Percentiles rank a stretch among this genome's conserved stretches.
Evolutionary conservation across 2,113 vertebrate genomes (phyloP).

Genomic region (Orycteropus afer): DNA sequence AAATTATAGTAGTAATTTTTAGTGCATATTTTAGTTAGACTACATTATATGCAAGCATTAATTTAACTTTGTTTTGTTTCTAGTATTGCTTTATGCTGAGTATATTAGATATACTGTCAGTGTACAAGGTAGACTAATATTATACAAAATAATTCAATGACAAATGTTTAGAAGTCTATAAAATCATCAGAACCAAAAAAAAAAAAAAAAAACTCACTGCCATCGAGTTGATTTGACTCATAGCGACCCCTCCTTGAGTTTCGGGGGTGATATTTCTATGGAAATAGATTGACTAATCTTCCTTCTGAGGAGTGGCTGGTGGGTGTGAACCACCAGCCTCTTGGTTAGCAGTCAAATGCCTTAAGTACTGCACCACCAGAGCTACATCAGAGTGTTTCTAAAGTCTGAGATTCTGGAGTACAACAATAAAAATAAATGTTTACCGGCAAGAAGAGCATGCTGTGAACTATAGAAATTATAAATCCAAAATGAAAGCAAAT

Average conservation of each 20-base stretch:
- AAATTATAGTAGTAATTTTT: background rate
- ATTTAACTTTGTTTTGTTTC: background rate
- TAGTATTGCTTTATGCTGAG: background rate
- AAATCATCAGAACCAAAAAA: too few species aligned
- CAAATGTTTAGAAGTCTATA: background rate
- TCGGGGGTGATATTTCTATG: too few species aligned
- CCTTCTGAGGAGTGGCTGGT: too few species aligned
- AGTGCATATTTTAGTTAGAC: background rate
- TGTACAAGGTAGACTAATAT: background rate
- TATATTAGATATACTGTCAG: background rate
- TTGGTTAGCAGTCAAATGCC: too few species aligned
- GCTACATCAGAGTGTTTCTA: background rate
- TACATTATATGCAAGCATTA: background rate
- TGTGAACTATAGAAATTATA: background rate
- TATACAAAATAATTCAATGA: constrained; percentile 5
- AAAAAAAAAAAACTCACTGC: too few species aligned
- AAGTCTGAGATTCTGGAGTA: background rate
- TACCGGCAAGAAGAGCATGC: background rate
- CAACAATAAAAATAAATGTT: background rate
- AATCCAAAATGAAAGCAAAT: background rate
- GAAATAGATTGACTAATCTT: too few species aligned
- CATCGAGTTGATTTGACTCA: too few species aligned
- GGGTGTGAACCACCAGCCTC: too few species aligned
- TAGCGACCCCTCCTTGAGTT: too few species aligned
- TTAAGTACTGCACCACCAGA: too few species aligned